Percentiles rank a stretch among this genome's conserved stretches.
phyloP scores from a whole-genome alignment of 53 echinoderm and acorn worm genomes.

The Hippasteria phrygiana region DNA sequence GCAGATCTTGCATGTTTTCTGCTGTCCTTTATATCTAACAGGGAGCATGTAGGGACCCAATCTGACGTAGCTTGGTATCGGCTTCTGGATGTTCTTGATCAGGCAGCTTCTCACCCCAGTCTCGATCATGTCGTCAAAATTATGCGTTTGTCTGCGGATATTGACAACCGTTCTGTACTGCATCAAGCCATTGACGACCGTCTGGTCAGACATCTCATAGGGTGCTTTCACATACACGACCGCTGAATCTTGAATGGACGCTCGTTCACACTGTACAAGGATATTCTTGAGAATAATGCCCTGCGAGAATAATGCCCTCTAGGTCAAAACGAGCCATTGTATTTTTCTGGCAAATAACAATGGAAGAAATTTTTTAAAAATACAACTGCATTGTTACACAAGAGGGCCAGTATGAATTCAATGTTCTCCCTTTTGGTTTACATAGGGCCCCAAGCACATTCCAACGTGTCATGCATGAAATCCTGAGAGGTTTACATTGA shows the following conservation, averaged over 20 bases:
- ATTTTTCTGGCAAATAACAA: conserved; percentile 53
- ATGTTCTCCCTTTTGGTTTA: conserved; percentile 51
- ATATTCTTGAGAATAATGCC: background rate
- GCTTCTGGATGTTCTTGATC: background rate
- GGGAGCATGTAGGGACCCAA: background rate
- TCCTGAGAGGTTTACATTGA: conserved; percentile 31
- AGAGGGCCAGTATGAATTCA: conserved; percentile 52
- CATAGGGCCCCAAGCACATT: conserved; percentile 33
- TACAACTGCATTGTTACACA: conserved; percentile 53
- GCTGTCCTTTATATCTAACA: background rate
- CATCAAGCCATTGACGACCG: background rate
- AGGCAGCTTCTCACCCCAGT: too few relatives aligned
- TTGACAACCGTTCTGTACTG: background rate
- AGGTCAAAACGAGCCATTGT: conserved; percentile 14
- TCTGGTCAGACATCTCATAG: too few relatives aligned
- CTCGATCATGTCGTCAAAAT: background rate
- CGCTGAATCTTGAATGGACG: background rate
- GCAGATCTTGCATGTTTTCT: background rate
- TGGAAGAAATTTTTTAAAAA: background rate
- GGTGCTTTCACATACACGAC: too few relatives aligned
- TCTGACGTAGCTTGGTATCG: background rate
- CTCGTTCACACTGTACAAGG: background rate
- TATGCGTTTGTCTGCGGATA: background rate
- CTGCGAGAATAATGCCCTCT: too few relatives aligned
- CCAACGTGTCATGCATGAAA: conserved; percentile 39